Conservation (phyloP, 2,797 vertebrate species). For the Chiloscyllium punctatum region DNA sequence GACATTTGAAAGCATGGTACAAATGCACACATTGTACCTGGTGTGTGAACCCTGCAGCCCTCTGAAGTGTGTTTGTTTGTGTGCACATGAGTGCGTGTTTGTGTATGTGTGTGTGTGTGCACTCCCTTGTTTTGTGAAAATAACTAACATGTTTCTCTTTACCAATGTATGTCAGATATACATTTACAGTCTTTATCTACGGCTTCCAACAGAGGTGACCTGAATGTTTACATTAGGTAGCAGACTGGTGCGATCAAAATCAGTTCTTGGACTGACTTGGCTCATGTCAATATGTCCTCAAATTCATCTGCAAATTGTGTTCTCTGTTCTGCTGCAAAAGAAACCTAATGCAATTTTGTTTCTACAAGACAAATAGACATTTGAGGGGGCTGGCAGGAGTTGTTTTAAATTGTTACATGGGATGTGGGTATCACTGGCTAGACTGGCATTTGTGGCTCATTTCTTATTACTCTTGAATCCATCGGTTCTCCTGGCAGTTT, state of each 20-base stretch:
- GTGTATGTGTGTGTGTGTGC: background rate
- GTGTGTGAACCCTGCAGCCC: background rate
- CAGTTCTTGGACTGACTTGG: background rate
- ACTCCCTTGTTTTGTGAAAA: background rate
- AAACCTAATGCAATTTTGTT: background rate
- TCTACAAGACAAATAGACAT: background rate
- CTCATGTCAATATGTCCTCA: background rate
- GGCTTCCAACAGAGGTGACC: background rate
- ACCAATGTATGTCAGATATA: background rate
- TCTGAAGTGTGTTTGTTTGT: background rate
- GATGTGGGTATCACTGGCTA: too few species aligned
- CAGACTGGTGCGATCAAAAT: background rate
- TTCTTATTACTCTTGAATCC: too few species aligned
- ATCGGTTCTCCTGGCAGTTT: too few species aligned
- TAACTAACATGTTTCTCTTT: background rate
- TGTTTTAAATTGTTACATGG: too few species aligned
- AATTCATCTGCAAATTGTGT: background rate
- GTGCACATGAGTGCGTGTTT: background rate
- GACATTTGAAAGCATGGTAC: background rate
- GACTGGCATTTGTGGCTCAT: too few species aligned
- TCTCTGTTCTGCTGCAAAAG: background rate
- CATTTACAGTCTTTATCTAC: background rate
- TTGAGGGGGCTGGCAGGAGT: background rate
- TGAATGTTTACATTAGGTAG: background rate
- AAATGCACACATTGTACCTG: background rate